phyloP scores from a whole-genome alignment of 2,113 vertebrate genomes.

The Centropus bengalensis region DNA sequence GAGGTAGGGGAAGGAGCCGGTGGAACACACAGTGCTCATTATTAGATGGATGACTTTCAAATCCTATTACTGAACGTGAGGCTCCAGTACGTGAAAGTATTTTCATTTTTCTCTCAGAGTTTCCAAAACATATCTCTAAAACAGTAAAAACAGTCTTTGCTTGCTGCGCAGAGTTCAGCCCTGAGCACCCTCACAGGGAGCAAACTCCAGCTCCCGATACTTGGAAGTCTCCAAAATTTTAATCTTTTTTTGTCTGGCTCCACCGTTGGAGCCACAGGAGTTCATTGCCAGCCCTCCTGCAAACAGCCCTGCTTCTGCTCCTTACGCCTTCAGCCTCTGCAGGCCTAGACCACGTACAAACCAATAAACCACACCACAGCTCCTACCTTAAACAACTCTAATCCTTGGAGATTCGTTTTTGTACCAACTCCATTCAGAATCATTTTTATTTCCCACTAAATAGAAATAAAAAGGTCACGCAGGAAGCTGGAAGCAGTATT shows the following conservation, averaged over 20 bases:
- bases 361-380: not conserved
- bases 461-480: not conserved
- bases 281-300: not conserved
- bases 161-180: not conserved
- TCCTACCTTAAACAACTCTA: not conserved
- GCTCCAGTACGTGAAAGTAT: not conserved
- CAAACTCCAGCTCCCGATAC: not conserved
- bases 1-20: not conserved
- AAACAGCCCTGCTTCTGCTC: not conserved
- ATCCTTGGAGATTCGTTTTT: not conserved
- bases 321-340: accelerated
- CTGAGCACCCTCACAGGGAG: not conserved
- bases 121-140: not conserved
- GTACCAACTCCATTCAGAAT: not conserved
- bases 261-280: not conserved
- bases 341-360: not conserved
- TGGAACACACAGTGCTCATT: not conserved
- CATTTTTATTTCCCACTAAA: not conserved
- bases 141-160: not conserved
- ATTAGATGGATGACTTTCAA: not conserved
- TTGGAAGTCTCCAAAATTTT: not conserved
- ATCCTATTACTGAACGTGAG: not conserved
- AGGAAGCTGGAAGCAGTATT: not conserved
- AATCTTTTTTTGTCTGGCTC: not conserved
- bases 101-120: not conserved